phyloP scores from a whole-genome alignment of 1,140 invertebrate genomes.

The Popillia japonica region DNA sequence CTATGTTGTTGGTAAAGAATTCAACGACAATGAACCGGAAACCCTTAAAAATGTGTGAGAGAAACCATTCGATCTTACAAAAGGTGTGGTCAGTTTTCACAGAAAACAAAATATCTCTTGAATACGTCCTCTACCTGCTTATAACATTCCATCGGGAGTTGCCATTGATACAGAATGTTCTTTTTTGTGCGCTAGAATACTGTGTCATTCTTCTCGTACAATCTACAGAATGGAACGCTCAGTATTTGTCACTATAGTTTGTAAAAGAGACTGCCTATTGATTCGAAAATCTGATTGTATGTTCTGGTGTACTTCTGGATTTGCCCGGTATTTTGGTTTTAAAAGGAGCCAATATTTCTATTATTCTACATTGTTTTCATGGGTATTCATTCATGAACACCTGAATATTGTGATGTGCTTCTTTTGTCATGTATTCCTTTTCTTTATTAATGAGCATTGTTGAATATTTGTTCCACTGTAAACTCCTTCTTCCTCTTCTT shows the following conservation, averaged over 20 bases:
- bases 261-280: slow-evolving; percentile 44
- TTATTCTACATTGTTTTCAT: slow-evolving; percentile 27
- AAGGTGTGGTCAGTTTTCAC: slow-evolving; percentile 59
- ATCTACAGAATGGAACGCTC: slow-evolving; percentile 47
- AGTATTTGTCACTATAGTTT: slow-evolving; percentile 50
- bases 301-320: slow-evolving; percentile 1
- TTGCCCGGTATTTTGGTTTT: slow-evolving; percentile 31
- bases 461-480: background rate
- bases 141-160: slow-evolving; percentile 55
- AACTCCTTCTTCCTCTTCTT: slow-evolving; percentile 10
- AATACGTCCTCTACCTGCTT: slow-evolving; percentile 53
- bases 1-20: slow-evolving; percentile 57
- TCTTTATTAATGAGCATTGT: slow-evolving; percentile 18
- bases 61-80: slow-evolving; percentile 55
- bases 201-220: slow-evolving; percentile 49
- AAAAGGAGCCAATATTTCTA: slow-evolving; percentile 34
- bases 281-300: slow-evolving; percentile 35
- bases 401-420: slow-evolving; percentile 26
- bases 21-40: slow-evolving; percentile 56
- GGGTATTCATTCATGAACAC: slow-evolving; percentile 38
- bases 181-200: slow-evolving; percentile 49
- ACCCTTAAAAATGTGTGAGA: slow-evolving; percentile 58
- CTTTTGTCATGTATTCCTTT: slow-evolving; percentile 26
- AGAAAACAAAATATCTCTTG: slow-evolving; percentile 56
- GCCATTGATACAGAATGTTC: slow-evolving; percentile 59